These are phyloP conservation scores for Podarcis raffonei DNA, from an alignment of 2,113 vertebrate genomes.

Conservation along the genomic window DNA sequence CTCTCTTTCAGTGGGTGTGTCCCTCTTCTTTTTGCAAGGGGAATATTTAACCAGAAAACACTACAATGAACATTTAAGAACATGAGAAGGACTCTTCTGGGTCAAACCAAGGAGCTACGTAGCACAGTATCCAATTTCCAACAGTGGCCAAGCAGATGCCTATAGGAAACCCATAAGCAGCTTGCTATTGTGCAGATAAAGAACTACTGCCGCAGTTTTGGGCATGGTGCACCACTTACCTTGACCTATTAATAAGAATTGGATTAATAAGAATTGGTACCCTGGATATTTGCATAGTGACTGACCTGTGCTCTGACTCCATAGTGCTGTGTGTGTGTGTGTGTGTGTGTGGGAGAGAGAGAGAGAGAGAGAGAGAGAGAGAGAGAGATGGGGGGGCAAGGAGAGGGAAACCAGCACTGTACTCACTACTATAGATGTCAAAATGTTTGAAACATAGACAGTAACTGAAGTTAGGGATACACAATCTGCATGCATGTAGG, in stretches of 20 bases:
- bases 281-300: no score
- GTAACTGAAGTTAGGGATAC: background rate
- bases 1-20: no score
- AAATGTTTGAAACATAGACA: background rate
- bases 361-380: no score
- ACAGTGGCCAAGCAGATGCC: background rate
- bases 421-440: background rate
- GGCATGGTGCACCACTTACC: background rate
- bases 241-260: no score
- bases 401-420: background rate
- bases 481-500: background rate
- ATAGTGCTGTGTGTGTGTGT: background rate
- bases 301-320: no score
- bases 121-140: background rate
- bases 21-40: background rate
- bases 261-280: background rate
- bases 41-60: background rate
- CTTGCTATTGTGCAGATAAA: background rate
- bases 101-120: background rate
- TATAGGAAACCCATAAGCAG: background rate
- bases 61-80: background rate
- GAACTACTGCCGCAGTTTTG: background rate
- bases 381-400: no score
- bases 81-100: background rate
- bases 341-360: background rate